phyloP scores from a whole-genome alignment of 2,797 vertebrate genomes.

The Myripristis jacobus region DNA sequence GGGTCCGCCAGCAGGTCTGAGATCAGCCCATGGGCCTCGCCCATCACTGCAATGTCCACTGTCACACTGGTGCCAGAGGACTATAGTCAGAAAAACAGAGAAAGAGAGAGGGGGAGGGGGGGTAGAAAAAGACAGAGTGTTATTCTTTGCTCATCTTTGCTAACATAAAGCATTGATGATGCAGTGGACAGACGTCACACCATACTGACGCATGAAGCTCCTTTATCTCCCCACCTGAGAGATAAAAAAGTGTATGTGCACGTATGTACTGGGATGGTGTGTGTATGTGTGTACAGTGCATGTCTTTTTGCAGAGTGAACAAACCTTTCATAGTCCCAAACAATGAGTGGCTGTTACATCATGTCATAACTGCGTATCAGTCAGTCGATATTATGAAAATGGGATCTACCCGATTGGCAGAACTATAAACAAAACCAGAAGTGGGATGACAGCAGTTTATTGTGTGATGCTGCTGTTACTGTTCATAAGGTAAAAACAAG shows the following conservation, averaged over 20 bases:
- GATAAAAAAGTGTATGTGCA: conserved; percentile 1
- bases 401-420: neutral
- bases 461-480: no score
- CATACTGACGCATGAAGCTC: conserved; percentile 6
- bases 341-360: neutral
- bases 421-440: neutral
- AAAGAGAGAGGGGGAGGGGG: neutral
- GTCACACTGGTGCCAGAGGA: conserved; percentile 91
- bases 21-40: conserved; percentile 96
- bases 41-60: conserved; percentile 97
- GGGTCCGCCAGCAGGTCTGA: conserved; percentile 96
- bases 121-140: neutral
- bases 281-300: conserved; percentile 5
- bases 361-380: neutral
- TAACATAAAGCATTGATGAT: conserved; percentile 19
- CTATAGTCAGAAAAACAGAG: conserved; percentile 66
- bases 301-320: neutral
- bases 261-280: neutral
- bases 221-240: conserved; percentile 15
- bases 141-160: conserved; percentile 9
- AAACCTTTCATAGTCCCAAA: conserved; percentile 8
- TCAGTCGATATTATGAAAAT: neutral
- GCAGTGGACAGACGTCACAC: conserved; percentile 1
- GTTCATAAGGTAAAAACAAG: no score
- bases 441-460: neutral